These are phyloP conservation scores for Ambastaia sidthimunki DNA, from an alignment of 2,797 vertebrate species.

Conservation along the genomic window DNA sequence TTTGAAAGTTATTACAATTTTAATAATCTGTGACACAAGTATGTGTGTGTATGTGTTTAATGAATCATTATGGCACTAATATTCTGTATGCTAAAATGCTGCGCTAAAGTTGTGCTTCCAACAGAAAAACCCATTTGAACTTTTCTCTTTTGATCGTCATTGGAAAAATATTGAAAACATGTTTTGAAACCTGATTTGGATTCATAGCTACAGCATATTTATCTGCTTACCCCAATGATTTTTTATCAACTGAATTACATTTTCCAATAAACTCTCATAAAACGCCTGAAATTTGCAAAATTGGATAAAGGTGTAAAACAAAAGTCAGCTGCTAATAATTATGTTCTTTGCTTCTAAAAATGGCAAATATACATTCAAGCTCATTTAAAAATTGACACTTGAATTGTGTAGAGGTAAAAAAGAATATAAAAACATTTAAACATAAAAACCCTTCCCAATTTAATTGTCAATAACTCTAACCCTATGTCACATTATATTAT, in stretches of 20 bases:
- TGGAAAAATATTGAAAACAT: not conserved
- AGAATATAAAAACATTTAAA: no score
- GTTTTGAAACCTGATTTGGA: not conserved
- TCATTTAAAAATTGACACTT: constrained; percentile 64
- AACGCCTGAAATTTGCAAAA: constrained; percentile 67
- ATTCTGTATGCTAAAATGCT: not conserved
- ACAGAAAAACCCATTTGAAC: no score
- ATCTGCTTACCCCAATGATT: constrained; percentile 41
- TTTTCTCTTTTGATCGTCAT: not conserved
- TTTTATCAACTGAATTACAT: constrained; percentile 67
- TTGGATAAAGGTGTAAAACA: constrained; percentile 58
- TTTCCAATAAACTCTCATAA: constrained; percentile 62
- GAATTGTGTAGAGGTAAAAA: constrained; percentile 51
- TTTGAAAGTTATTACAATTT: no score
- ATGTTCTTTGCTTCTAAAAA: constrained; percentile 49
- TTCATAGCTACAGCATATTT: not conserved
- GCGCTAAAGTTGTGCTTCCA: no score
- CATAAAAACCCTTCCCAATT: constrained; percentile 19
- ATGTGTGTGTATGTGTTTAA: not conserved
- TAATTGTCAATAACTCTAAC: no score
- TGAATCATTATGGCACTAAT: not conserved
- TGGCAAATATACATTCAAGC: constrained; percentile 39
- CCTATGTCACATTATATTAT: no score
- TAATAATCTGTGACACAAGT: no score
- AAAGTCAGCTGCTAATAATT: constrained; percentile 55